A percentile compares a stretch with the other conserved stretches of the same genome.
These are phyloP conservation scores for Drosophila eugracilis DNA, from an alignment of 1,140 invertebrate species.

Conservation along the genomic window DNA sequence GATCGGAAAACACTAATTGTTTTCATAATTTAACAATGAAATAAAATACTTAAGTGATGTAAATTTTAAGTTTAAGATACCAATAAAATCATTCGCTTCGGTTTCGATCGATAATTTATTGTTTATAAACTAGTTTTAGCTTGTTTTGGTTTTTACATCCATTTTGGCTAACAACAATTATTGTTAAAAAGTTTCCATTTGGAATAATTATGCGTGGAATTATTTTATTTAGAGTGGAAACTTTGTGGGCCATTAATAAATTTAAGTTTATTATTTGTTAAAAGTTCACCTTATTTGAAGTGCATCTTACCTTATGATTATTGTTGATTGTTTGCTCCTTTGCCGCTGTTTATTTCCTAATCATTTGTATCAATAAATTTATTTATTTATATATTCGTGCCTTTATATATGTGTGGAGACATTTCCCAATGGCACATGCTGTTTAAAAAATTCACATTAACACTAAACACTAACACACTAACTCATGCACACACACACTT, in stretches of 20 bases:
- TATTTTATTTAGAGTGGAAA: not conserved
- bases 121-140: not conserved
- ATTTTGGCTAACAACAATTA: not conserved
- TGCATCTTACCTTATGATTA: too few species aligned
- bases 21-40: not conserved
- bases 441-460: conserved; percentile 56
- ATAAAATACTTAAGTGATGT: conserved; percentile 6
- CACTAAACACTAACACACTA: conserved; percentile 13
- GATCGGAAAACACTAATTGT: not conserved
- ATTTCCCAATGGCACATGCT: conserved; percentile 52
- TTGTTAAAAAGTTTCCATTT: conserved; percentile 1
- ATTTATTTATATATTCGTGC: conserved; percentile 36
- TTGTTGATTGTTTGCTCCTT: conserved; percentile 4
- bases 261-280: not conserved
- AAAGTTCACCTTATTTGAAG: not conserved
- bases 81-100: not conserved
- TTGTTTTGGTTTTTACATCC: not conserved
- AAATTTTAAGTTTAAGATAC: not conserved
- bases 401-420: conserved; percentile 17
- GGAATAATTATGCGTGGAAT: not conserved
- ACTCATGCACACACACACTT: conserved; percentile 18
- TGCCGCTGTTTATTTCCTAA: conserved; percentile 30
- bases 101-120: not conserved
- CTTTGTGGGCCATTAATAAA: not conserved
- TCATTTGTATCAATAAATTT: conserved; percentile 60